phyloP scores from a whole-genome alignment of 2,113 vertebrate species.

The Lagopus muta region DNA sequence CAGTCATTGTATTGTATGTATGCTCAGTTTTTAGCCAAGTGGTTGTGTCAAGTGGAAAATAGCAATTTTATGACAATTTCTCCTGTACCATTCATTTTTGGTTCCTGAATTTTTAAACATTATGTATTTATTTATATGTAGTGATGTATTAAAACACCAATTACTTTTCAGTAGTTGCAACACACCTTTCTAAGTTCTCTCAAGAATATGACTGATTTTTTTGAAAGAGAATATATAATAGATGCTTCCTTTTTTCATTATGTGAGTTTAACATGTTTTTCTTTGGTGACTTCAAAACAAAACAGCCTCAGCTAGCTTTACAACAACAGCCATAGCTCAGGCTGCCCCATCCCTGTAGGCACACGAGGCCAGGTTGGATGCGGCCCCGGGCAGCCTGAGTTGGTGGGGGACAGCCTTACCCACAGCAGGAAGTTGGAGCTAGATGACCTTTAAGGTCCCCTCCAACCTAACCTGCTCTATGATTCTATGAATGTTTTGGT shows the following conservation, averaged over 20 bases:
- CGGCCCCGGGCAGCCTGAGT: no score
- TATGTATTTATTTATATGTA: not conserved
- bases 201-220: not conserved
- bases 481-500: not conserved
- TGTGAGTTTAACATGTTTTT: not conserved
- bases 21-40: not conserved
- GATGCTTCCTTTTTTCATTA: not conserved
- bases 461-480: no score
- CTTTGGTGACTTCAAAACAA: not conserved
- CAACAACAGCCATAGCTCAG: not conserved
- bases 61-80: not conserved
- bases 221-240: not conserved
- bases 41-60: constrained; percentile 8
- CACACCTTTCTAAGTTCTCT: not conserved
- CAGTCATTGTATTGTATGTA: not conserved
- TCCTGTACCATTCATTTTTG: not conserved
- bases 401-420: no score
- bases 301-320: not conserved
- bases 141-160: not conserved
- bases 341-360: no score
- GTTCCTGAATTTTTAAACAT: not conserved
- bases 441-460: no score
- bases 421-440: no score
- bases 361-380: no score
- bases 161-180: not conserved